Conservation (phyloP, 2,113 vertebrate species). For the Penelope pileata region DNA sequence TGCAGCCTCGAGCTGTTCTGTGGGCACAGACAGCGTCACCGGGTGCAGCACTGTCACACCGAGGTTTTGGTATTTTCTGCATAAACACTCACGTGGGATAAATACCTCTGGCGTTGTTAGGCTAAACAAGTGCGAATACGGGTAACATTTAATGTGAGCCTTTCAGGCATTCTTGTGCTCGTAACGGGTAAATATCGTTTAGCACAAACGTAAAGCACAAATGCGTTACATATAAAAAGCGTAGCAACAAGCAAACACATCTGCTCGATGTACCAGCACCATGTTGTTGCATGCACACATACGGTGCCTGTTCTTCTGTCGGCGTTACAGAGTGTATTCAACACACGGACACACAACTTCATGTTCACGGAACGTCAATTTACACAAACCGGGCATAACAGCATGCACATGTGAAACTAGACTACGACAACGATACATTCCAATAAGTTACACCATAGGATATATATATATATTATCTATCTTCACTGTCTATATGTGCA, state of each 20-base stretch:
- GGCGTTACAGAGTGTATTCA: background rate
- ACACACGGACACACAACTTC: background rate
- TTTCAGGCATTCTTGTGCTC: rapidly evolving
- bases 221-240: background rate
- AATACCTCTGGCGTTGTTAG: background rate
- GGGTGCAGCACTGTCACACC: too few relatives aligned
- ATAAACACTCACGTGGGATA: background rate
- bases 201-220: too few relatives aligned
- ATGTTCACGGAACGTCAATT: rapidly evolving
- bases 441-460: rapidly evolving
- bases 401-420: too few relatives aligned
- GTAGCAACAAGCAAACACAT: background rate
- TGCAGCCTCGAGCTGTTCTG: too few relatives aligned
- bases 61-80: background rate
- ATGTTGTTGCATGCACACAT: rapidly evolving
- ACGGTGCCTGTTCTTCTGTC: background rate
- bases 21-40: too few relatives aligned
- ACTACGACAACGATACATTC: background rate
- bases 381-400: rapidly evolving
- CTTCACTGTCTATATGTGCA: background rate
- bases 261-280: background rate
- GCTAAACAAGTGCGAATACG: background rate
- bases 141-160: background rate
- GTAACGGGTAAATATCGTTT: too few relatives aligned
- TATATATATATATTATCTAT: too few relatives aligned